Evolutionary conservation across 2,888 invertebrate genomes (phyloP), one percentile per base, ranked within the genome.

Genomic region (Cyclophora punctaria): DNA sequence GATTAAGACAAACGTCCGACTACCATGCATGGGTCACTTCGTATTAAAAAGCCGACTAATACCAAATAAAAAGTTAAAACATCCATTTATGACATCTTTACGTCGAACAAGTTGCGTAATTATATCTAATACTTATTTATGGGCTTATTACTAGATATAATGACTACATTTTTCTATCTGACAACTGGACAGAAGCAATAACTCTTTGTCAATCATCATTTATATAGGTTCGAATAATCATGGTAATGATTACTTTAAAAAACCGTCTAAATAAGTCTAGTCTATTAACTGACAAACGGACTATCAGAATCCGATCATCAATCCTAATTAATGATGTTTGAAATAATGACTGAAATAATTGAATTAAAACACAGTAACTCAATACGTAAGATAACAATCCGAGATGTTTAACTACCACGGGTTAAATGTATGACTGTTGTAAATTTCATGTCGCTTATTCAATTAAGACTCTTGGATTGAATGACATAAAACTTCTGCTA

Each of bases 401-500:
- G 71, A 73, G 69, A 72, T 73, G 67, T 65, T 62, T 73, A 78
- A 77, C 74, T 78, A 78, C 73, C 67, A 77, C 75, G 70, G 72
- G 72, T 75, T 76, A 73, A 83, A 81, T 67, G 74, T 80, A 84
- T 80, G 78, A 79, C 67, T 71, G 78, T 80, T 79, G 82, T 86
- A 84, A 85, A 85, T 83, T 83, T 80, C 78, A 75, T 75, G 79
- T 80, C 80, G 73, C 80, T 85, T 83, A 83, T 85, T 85, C 86
- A 85, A 86, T 86, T 84, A 84, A 83, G 82, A 80, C 73, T 78
- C 78, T 77, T 73, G 76, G 77, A 84, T 84, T 83, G 83, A 82
- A 86, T 83, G 81, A 81, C 83, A 85, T 86, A 85, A 86, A 85
- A 84, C 83, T 79, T 80, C 73, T 79, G 75, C 75, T 79, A 79